phyloP scores from a whole-genome alignment of 2,113 vertebrate species.

The Pheucticus melanocephalus region DNA sequence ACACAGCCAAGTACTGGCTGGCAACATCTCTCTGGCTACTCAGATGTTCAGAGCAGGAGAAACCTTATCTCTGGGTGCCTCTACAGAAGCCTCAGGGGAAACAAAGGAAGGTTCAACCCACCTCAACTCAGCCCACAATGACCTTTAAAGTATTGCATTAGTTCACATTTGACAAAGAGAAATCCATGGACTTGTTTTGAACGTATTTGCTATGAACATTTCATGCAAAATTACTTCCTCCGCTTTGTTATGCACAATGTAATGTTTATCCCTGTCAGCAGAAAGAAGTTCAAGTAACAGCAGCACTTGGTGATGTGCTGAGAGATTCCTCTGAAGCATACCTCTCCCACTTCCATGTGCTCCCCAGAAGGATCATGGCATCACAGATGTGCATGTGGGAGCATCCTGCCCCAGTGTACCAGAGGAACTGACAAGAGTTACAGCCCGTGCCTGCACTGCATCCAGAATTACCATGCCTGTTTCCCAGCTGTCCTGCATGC shows the following conservation, averaged over 20 bases:
- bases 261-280: not conserved
- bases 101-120: not conserved
- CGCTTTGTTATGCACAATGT: not conserved
- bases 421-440: not conserved
- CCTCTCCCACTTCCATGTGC: not conserved
- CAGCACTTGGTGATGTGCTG: not conserved
- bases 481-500: not conserved
- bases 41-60: not conserved
- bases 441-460: not conserved
- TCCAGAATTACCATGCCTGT: not conserved
- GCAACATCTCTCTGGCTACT: not conserved
- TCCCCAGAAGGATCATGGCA: not conserved
- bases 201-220: not conserved
- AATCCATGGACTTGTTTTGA: not conserved
- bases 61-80: not conserved
- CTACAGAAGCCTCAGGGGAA: not conserved
- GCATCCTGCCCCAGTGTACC: fast-evolving
- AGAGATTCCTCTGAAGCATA: not conserved
- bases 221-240: not conserved
- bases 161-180: not conserved
- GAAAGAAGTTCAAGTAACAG: not conserved
- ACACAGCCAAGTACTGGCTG: not conserved
- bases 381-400: fast-evolving
- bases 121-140: not conserved
- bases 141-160: not conserved